These are phyloP conservation scores for Tokudaia muenninki DNA, from an alignment of 2,797 vertebrate species.

Conservation along the genomic window DNA sequence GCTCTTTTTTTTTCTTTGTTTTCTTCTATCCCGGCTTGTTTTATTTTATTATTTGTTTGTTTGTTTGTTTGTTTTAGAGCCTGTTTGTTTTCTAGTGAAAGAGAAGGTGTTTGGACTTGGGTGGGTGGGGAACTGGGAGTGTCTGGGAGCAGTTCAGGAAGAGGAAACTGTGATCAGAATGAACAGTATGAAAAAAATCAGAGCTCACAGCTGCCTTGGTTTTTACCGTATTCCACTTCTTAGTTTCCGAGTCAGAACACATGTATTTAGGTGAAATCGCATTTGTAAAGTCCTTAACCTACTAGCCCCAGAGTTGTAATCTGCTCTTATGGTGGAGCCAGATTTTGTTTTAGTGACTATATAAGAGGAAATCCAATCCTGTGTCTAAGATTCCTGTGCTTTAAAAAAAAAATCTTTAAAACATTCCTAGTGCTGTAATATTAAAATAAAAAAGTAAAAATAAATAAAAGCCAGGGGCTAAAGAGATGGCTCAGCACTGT, in stretches of 20 bases:
- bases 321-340: background rate
- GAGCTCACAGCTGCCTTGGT: background rate
- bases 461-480: background rate
- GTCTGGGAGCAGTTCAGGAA: background rate
- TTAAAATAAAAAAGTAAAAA: background rate
- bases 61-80: background rate
- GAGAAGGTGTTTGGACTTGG: background rate
- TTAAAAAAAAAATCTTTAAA: slow-evolving; percentile 19
- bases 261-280: background rate
- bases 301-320: background rate
- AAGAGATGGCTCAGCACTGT: background rate
- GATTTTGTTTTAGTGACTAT: slow-evolving; percentile 14
- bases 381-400: background rate
- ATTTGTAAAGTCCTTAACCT: background rate
- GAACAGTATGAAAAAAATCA: background rate
- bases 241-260: background rate
- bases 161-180: background rate
- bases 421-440: background rate
- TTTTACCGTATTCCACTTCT: slow-evolving; percentile 22
- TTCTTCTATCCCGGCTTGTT: background rate
- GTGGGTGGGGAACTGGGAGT: background rate
- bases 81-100: background rate
- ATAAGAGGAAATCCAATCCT: background rate
- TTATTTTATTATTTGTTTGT: background rate
- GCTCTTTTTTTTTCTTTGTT: background rate